Base-by-base conservation (phyloP, 2,113 vertebrate species). In the Tetrao urogallus region DNA sequence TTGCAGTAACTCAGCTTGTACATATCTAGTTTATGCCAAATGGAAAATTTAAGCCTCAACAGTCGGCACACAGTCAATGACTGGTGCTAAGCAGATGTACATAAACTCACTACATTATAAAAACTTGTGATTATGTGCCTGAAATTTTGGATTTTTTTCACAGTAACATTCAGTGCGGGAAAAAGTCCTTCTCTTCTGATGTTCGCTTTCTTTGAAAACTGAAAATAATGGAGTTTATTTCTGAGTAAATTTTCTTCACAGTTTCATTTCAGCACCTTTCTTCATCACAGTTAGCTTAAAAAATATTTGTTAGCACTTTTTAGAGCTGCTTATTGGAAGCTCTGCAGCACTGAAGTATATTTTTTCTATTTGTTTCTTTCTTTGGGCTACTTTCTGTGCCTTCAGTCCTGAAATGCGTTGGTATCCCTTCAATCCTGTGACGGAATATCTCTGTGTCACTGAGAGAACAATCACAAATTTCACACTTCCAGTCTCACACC, bases 61-160 rank as follows among this genome's bases (percentile, higher is more conserved):
- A 93, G 89, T 81, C 86, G 88, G 92, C 79, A 93, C 58, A 40
- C 13, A 91, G 88, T 61, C 10, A 10, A 79, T 34, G 72, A 27
- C 22, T 96, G 88, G 90, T 96, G 96, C 92, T 95, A 94, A 96
- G 73, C 92, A 96, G 93, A 96, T 96, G 93, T 95, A 95, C 90
- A 95, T 83, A 90, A 94, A 96, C 92, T 90, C 72, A 72, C 73
- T 75, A 32, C 74, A 92, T 96, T 93, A 94, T 40, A 72, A 94
- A 95, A 93, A 89, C 82, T 88, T 94, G 88, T 88, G 79, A 95
- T 83, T 85, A 52, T 78, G n/a, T 69, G 79, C 79, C 72, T 86
- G 72, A 90, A 94, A 92, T 83, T 86, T 65, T 92, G 36, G 73
- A 94, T 72, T 86, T 61, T 36, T 89, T 89, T 89, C 78, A 73